Conservation (phyloP, 2,888 invertebrate species). For the Ellobium chinense region DNA sequence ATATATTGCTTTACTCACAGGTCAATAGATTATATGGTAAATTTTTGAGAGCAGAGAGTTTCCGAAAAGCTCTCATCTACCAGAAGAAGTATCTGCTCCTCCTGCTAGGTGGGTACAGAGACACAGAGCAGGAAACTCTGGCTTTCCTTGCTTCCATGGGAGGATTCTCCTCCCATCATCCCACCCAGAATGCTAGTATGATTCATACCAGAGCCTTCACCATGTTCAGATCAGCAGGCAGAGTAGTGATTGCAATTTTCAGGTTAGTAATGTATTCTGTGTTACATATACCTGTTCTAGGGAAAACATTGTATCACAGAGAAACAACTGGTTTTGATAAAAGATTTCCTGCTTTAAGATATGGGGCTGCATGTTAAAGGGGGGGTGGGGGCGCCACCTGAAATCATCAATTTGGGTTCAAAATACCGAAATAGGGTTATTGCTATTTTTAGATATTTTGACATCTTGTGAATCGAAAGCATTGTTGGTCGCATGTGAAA, state of each 20-base stretch:
- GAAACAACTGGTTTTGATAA: too few species aligned
- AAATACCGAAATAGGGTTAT: too few species aligned
- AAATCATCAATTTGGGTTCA: too few species aligned
- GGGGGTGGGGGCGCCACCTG: too few species aligned
- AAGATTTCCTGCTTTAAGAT: too few species aligned
- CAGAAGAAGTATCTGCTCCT: conserved; percentile 93
- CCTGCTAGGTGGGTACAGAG: conserved; percentile 84
- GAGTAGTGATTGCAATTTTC: conserved; percentile 68
- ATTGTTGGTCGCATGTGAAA: too few species aligned
- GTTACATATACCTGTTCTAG: not conserved
- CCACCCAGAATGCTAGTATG: conserved; percentile 48
- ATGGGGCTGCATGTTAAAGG: too few species aligned
- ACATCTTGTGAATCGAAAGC: too few species aligned
- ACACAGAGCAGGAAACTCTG: conserved; percentile 80
- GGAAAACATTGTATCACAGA: too few species aligned
- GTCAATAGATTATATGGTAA: conserved; percentile 80
- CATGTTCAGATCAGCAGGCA: conserved; percentile 68
- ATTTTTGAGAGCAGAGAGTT: conserved; percentile 90
- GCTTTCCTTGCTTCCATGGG: conserved; percentile 79
- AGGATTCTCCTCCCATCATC: conserved; percentile 59
- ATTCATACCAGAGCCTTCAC: conserved; percentile 57
- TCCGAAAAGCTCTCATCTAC: conserved; percentile 91
- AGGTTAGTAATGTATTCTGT: conserved; percentile 62
- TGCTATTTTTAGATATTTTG: too few species aligned
- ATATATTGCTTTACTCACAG: too few species aligned